Percentiles rank a stretch among this genome's conserved stretches.
These are phyloP conservation scores for Perccottus glenii DNA, from an alignment of 2,113 vertebrate genomes.

Conservation along the genomic window DNA sequence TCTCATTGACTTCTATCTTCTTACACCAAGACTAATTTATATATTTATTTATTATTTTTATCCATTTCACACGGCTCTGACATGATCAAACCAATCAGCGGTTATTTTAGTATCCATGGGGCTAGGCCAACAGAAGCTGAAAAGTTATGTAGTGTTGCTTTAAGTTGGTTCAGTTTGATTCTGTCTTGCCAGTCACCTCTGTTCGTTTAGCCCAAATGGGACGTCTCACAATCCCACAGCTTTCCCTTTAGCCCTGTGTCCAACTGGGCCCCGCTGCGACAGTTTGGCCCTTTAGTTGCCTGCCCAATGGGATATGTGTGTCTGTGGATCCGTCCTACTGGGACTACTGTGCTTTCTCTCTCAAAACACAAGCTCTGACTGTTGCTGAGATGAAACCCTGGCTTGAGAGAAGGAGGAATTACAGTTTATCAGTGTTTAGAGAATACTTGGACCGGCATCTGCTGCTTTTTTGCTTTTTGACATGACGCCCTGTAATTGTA, in stretches of 20 bases:
- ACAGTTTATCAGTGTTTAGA: slow-evolving; percentile 7
- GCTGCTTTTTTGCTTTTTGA: slow-evolving; percentile 5
- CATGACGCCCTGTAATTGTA: not conserved
- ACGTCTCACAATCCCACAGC: slow-evolving; percentile 2
- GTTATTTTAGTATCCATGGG: not conserved
- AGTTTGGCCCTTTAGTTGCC: slow-evolving; percentile 8
- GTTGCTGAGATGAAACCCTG: slow-evolving; percentile 17
- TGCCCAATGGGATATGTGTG: slow-evolving; percentile 12
- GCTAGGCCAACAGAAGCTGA: not conserved
- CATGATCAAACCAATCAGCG: too few species aligned
- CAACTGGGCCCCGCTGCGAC: not conserved
- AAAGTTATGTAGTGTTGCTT: slow-evolving; percentile 1
- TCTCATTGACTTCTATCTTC: too few species aligned
- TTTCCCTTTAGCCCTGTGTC: slow-evolving; percentile 1
- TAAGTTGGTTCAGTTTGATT: not conserved
- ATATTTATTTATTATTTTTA: too few species aligned
- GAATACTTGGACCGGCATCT: not conserved
- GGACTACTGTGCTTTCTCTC: slow-evolving; percentile 7
- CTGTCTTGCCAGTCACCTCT: slow-evolving; percentile 12
- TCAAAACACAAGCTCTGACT: slow-evolving; percentile 22
- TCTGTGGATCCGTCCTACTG: slow-evolving; percentile 12
- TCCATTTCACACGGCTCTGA: too few species aligned
- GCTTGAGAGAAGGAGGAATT: slow-evolving; percentile 5
- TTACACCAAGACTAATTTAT: too few species aligned
- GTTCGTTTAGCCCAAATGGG: slow-evolving; percentile 16